Base-by-base conservation (phyloP, 2,113 vertebrate genomes). In the Bucco capensis region DNA sequence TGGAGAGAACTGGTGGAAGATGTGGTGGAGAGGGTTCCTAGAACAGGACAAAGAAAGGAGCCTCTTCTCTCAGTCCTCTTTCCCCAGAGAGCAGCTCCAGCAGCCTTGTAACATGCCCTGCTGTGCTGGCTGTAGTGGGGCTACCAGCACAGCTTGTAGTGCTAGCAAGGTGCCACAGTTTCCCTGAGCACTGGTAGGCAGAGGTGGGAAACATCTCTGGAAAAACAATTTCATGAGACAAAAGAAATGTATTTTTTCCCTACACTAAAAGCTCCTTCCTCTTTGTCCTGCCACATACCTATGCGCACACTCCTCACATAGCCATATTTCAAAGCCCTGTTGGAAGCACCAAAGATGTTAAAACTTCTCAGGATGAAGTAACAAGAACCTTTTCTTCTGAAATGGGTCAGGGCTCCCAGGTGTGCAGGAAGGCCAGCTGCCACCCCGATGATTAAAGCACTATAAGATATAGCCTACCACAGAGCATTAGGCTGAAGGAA, bases 361-460 rank as follows among this genome's bases (percentile, higher is more conserved):
- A 38, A 80, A 74, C 19, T 80, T 74, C 30, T 90, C 47, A 61
- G 44, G 44, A 66, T 72, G 69, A 86, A 74, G 42, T 56, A 89
- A 83, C 17, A 74, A 71, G 35, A 76, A 71, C 21, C 16, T 83
- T 90, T 86, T 53, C 33, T 61, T 58, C 22, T 71, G 57, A 83
- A 88, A 83, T 31, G 23, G 40, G 28, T 74, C 76, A 81, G 66
- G 65, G 44, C 49, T 72, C 50, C 62, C 71, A 72, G 57, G n/a
- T 0, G 0, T 46, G 57, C 66, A 79, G 53, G 23, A 21, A 25
- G 54, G 57, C 33, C 77, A 33, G 54, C 62, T 89, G 33, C 71
- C 67, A 72, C 54, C 71, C 31, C 0, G 0, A 28, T 47, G 18
- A 66, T 79, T 80, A 92, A 85, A 93, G 57, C 24, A 57, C 31